Evolutionary conservation across 2,888 invertebrate species (phyloP).

Genomic region (Melinaea menophilus): DNA sequence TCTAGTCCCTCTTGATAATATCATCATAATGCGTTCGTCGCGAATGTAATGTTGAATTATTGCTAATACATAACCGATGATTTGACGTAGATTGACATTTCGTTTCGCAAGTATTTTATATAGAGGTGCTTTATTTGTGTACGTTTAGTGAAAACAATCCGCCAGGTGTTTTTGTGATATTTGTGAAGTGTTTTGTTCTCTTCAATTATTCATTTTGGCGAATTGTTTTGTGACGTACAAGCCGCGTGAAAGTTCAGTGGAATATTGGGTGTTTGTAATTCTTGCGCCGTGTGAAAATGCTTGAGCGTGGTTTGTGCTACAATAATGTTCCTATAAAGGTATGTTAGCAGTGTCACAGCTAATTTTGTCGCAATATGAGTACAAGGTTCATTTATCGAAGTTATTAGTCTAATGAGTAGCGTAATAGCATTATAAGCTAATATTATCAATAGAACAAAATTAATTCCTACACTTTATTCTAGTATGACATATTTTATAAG

Average conservation of each 20-base stretch:
- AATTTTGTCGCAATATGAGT: slow-evolving; percentile 7
- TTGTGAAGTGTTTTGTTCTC: slow-evolving; percentile 32
- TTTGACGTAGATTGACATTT: slow-evolving; percentile 68
- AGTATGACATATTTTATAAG: not conserved
- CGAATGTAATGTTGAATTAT: slow-evolving; percentile 24
- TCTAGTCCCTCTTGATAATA: not conserved
- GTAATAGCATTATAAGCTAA: slow-evolving; percentile 10
- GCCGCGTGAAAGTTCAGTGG: slow-evolving; percentile 21
- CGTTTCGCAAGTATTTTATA: slow-evolving; percentile 68
- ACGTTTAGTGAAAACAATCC: slow-evolving; percentile 57
- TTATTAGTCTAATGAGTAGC: slow-evolving; percentile 5
- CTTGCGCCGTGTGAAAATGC: slow-evolving; percentile 34
- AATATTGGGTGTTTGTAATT: slow-evolving; percentile 20
- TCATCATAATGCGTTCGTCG: not conserved
- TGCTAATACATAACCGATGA: slow-evolving; percentile 40
- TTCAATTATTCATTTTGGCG: slow-evolving; percentile 8
- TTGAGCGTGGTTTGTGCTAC: slow-evolving; percentile 18
- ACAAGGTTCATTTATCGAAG: not conserved
- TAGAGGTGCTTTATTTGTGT: slow-evolving; percentile 70
- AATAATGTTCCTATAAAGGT: slow-evolving; percentile 26
- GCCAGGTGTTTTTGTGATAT: slow-evolving; percentile 39
- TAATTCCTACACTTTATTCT: not conserved
- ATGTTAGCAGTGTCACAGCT: slow-evolving; percentile 15
- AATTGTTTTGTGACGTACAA: slow-evolving; percentile 13
- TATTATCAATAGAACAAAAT: slow-evolving; percentile 1